A percentile compares a stretch with the other conserved stretches of the same genome.
These are phyloP conservation scores for Eupithecia pulchellata DNA, from an alignment of 2,888 invertebrate species.

Conservation along the genomic window DNA sequence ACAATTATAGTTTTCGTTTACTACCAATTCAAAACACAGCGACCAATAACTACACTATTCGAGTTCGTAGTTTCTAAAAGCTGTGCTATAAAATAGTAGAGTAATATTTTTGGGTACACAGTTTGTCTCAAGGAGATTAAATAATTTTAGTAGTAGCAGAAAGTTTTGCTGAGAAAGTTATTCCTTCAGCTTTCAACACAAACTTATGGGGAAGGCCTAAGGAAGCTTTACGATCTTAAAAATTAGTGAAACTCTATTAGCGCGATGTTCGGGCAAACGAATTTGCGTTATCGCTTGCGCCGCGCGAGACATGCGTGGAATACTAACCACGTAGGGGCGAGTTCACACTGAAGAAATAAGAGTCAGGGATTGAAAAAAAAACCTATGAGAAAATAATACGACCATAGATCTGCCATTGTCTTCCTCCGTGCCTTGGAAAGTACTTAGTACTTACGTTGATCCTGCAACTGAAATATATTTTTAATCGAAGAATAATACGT, in stretches of 20 bases:
- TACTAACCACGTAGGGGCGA: constrained; percentile 69
- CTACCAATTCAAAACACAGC: no score
- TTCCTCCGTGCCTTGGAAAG: no score
- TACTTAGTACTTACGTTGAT: no score
- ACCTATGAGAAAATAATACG: no score
- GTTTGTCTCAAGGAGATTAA: background rate
- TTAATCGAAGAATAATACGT: no score
- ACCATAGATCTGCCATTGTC: no score
- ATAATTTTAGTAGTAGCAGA: background rate
- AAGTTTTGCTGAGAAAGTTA: background rate
- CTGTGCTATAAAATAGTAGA: no score
- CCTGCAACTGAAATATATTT: no score
- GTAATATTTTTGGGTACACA: background rate
- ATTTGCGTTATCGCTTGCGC: constrained; percentile 84
- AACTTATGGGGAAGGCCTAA: constrained; percentile 28
- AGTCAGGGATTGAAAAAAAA: background rate
- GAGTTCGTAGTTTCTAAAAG: background rate
- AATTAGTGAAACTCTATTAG: constrained; percentile 86
- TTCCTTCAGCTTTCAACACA: constrained; percentile 13
- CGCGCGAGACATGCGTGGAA: constrained; percentile 73
- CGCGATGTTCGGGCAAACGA: constrained; percentile 83
- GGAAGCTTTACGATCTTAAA: constrained; percentile 80
- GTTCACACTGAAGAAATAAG: constrained; percentile 7
- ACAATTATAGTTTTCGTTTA: no score
- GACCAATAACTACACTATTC: background rate